Conservation (phyloP, 2,888 invertebrate genomes). For the Leistus spinibarbis region DNA sequence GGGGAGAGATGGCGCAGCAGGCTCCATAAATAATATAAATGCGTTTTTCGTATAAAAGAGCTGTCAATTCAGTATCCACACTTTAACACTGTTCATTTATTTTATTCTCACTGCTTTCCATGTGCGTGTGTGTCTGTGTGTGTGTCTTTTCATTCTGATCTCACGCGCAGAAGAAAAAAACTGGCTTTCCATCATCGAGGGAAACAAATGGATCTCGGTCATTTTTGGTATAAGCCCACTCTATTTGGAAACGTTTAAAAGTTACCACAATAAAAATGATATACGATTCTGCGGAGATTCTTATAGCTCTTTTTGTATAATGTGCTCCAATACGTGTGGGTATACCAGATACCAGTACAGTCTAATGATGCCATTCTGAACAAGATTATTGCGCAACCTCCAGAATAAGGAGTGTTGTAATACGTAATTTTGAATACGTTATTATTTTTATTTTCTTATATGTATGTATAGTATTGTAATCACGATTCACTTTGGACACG, state of each 20-base stretch:
- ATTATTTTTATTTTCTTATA: too few species aligned
- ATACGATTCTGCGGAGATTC: too few species aligned
- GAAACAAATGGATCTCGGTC: neutral
- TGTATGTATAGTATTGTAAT: too few species aligned
- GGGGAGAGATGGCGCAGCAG: constrained; percentile 19
- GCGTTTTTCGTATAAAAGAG: constrained; percentile 33
- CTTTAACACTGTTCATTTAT: constrained; percentile 36
- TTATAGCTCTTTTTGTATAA: neutral
- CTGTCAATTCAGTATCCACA: constrained; percentile 36
- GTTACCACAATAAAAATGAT: neutral
- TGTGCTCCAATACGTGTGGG: neutral
- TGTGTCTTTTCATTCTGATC: neutral
- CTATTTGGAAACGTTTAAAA: neutral
- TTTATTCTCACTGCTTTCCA: constrained; percentile 1
- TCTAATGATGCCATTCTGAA: too few species aligned
- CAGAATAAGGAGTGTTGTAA: too few species aligned
- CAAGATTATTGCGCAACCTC: too few species aligned
- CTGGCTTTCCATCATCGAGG: neutral
- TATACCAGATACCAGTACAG: too few species aligned
- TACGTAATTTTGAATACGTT: too few species aligned
- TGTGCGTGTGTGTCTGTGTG: neutral
- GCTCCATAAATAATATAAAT: constrained; percentile 34
- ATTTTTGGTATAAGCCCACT: neutral
- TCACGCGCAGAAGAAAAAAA: neutral
- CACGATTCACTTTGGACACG: too few species aligned